Percentiles rank a stretch among this genome's conserved stretches.
Evolutionary conservation across 2,113 vertebrate species (phyloP).

Genomic region (Chauna torquata): DNA sequence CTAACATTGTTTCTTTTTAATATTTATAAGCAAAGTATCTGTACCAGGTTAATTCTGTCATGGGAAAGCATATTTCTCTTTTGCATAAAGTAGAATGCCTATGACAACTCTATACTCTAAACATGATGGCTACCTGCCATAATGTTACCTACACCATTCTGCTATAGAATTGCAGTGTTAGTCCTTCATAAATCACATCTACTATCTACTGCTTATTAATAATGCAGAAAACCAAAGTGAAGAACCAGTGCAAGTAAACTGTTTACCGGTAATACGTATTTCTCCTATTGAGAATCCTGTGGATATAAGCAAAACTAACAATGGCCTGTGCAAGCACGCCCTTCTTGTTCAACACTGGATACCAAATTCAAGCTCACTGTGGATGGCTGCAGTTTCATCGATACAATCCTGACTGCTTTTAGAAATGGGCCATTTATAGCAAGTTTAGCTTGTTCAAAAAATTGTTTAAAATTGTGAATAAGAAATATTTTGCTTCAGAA

Average conservation of each 20-base stretch:
- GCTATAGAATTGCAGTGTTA: background rate
- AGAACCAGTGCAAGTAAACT: slow-evolving; percentile 17
- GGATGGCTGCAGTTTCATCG: background rate
- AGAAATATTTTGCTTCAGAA: background rate
- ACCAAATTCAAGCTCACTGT: background rate
- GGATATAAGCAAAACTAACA: background rate
- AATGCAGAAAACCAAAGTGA: slow-evolving; percentile 49
- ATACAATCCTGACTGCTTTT: background rate
- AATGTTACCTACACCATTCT: background rate
- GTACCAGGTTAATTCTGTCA: background rate
- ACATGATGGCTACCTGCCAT: background rate
- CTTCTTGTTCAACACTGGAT: fast-evolving
- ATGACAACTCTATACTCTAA: background rate
- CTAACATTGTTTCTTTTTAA: background rate
- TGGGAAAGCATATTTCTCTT: background rate
- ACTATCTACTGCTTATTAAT: slow-evolving; percentile 38
- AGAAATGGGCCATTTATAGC: background rate
- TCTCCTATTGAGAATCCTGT: background rate
- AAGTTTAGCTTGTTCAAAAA: background rate
- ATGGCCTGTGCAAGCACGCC: background rate
- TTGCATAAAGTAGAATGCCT: background rate
- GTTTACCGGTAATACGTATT: background rate
- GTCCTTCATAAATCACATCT: slow-evolving; percentile 34
- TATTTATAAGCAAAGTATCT: background rate
- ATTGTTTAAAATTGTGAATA: background rate